phyloP scores from a whole-genome alignment of 1,140 invertebrate genomes.

The Delia radicum region DNA sequence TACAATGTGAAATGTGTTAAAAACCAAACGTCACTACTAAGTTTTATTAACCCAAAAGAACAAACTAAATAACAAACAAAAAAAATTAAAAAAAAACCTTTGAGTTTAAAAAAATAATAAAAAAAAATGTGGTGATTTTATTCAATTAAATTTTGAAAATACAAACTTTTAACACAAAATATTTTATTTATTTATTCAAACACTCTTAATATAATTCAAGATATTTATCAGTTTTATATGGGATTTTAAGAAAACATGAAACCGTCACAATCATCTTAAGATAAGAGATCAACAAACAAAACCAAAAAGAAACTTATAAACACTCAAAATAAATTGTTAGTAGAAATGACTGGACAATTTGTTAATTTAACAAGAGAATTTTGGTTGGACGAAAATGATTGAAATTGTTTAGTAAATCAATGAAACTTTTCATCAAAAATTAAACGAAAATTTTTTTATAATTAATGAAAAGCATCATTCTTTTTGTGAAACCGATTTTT shows the following conservation, averaged over 20 bases:
- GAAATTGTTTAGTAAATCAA: too few relatives aligned
- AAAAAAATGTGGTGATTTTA: too few relatives aligned
- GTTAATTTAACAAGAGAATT: too few relatives aligned
- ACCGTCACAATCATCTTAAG: not conserved
- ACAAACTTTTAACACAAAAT: not conserved
- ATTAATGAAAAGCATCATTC: too few relatives aligned
- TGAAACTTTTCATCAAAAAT: too few relatives aligned
- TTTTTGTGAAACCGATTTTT: too few relatives aligned
- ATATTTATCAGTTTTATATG: not conserved
- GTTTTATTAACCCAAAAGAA: not conserved
- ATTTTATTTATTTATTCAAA: not conserved
- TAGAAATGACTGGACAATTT: not conserved
- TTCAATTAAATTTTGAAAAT: too few relatives aligned
- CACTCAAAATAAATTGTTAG: not conserved
- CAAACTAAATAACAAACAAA: too few relatives aligned
- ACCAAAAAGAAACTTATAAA: not conserved
- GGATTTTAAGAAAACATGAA: not conserved
- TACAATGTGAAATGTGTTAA: not conserved
- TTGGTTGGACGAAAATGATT: too few relatives aligned
- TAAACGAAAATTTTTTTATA: too few relatives aligned
- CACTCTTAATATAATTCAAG: not conserved
- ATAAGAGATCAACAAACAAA: not conserved
- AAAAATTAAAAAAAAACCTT: too few relatives aligned
- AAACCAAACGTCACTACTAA: not conserved
- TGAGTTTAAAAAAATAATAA: too few relatives aligned